These are phyloP conservation scores for Paguma larvata DNA, from an alignment of 2,797 vertebrate species.

Conservation along the genomic window DNA sequence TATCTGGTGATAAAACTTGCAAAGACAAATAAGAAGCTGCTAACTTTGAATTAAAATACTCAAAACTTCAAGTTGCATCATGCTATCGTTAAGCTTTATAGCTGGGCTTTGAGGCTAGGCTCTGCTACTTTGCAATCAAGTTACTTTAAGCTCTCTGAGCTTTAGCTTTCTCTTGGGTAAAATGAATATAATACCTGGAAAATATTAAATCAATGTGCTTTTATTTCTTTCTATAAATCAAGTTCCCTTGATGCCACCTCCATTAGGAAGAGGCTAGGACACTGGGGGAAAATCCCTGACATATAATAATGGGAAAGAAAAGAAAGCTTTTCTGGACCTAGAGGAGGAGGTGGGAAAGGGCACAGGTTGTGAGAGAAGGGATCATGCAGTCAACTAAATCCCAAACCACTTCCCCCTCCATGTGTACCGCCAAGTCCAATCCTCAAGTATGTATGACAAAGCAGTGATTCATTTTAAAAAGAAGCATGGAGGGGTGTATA, in stretches of 20 bases:
- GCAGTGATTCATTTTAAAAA: not conserved
- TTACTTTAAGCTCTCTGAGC: slow-evolving; percentile 33
- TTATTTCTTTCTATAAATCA: slow-evolving; percentile 46
- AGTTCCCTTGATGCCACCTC: not conserved
- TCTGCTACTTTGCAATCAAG: slow-evolving; percentile 44
- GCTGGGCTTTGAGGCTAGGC: not conserved
- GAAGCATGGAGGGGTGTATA: not conserved
- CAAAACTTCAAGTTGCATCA: not conserved
- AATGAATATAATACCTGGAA: slow-evolving; percentile 47
- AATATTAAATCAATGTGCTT: slow-evolving; percentile 53
- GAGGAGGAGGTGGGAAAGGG: not conserved
- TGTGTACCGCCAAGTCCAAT: not conserved
- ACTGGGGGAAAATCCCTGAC: not conserved
- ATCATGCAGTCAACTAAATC: not conserved
- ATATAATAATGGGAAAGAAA: not conserved
- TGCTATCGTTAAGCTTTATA: not conserved
- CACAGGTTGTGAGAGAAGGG: not conserved
- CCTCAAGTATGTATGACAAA: not conserved
- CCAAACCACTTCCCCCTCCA: not conserved
- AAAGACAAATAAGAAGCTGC: slow-evolving; percentile 53
- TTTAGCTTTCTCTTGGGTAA: slow-evolving; percentile 46
- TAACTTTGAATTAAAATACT: slow-evolving; percentile 51
- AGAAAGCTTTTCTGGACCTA: not conserved
- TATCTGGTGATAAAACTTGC: slow-evolving; percentile 49
- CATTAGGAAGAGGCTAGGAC: not conserved